phyloP scores from a whole-genome alignment of 2,113 vertebrate genomes.

The Cervus canadensis region DNA sequence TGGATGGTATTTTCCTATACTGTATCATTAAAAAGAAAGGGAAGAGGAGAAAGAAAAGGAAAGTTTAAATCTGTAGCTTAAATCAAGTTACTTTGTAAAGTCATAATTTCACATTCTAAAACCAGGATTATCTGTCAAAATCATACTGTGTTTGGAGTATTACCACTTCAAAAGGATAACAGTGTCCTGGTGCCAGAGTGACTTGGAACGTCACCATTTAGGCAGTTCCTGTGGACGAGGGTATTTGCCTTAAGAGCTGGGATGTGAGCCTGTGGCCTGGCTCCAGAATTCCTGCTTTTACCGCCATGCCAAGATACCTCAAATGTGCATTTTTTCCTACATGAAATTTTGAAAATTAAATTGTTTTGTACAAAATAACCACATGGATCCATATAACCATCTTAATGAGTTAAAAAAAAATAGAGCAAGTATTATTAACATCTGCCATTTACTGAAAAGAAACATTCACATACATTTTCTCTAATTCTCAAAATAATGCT shows the following conservation, averaged over 20 bases:
- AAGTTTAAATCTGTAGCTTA: background rate
- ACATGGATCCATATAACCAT: background rate
- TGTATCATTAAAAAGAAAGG: background rate
- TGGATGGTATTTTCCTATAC: background rate
- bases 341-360: background rate
- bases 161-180: background rate
- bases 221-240: background rate
- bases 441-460: background rate
- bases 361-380: background rate
- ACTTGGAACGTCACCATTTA: background rate
- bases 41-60: background rate
- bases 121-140: background rate
- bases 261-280: background rate
- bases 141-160: background rate
- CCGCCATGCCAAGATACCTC: background rate
- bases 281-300: background rate
- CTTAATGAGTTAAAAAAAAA: background rate
- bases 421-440: background rate
- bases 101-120: conserved; percentile 35
- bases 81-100: background rate
- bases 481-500: background rate
- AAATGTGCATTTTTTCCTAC: background rate
- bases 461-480: background rate
- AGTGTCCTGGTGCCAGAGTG: background rate
- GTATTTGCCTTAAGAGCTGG: background rate